These are phyloP conservation scores for Dasyurus viverrinus DNA, from an alignment of 2,113 vertebrate genomes.

Conservation along the genomic window DNA sequence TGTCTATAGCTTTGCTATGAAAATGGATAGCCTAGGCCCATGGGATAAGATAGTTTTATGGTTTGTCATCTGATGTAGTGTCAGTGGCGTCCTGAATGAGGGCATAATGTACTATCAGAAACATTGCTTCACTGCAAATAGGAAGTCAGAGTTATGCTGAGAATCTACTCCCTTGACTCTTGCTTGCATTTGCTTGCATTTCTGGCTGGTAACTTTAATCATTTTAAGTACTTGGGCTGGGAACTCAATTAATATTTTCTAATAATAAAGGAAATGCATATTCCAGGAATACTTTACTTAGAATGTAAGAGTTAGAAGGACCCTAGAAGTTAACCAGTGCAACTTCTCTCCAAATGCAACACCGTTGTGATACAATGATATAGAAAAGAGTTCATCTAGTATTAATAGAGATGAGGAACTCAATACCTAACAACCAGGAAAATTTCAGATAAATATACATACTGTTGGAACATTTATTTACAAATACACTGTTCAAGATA, in stretches of 20 bases:
- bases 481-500: neutral
- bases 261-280: constrained; percentile 77
- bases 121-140: constrained; percentile 58
- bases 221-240: constrained; percentile 79
- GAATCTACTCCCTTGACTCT: constrained; percentile 68
- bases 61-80: constrained; percentile 47
- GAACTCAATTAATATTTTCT: constrained; percentile 76
- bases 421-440: constrained; percentile 5
- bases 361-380: constrained; percentile 49
- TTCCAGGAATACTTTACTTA: constrained; percentile 70
- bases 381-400: constrained; percentile 45
- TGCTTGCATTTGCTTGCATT: constrained; percentile 64
- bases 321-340: constrained; percentile 44
- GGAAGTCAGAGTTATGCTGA: constrained; percentile 70
- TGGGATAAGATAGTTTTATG: constrained; percentile 31
- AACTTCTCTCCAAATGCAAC: constrained; percentile 60
- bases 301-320: constrained; percentile 32
- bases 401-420: neutral
- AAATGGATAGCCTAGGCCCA: constrained; percentile 23
- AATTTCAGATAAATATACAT: neutral
- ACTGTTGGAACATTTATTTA: neutral
- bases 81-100: constrained; percentile 48
- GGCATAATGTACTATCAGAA: constrained; percentile 61
- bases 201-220: constrained; percentile 77
- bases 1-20: constrained; percentile 8